Evolutionary conservation across 2,888 invertebrate genomes (phyloP), one percentile per base, ranked within the genome.

Genomic region (Amiota minor): DNA sequence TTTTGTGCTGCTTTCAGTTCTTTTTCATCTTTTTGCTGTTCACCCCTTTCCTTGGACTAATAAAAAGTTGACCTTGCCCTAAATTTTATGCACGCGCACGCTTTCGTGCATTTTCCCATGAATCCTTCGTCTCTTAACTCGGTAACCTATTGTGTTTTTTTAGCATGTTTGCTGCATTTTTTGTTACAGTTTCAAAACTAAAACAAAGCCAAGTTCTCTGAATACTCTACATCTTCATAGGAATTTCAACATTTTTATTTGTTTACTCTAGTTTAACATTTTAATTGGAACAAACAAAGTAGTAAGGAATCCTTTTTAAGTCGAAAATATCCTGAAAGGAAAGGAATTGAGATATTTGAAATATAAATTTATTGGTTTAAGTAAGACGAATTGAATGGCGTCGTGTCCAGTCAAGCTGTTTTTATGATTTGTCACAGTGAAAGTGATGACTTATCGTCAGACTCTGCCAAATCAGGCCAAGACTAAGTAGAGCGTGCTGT

Each of bases 221-320:
- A 23, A 50, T 12, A 64, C 73, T 70, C 73, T 72, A 73, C 74
- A 70, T 64, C 23, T 70, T 69, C 75, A 70, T 75, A 73, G 10
- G n/a, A 11, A 68, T 68, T 68, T 53, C 23, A 50, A 50, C 2
- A 50, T 50, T 12, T 50, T 50, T 50, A n/a, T 50, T 50, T 9
- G 12, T 50, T 50, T 50, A 50, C 53, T 50, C 53, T n/a, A 50
- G n/a, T 50, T 50, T 50, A 50, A 85, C 84, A 85, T 83, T 83
- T 83, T 83, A 83, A 86, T 83, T 83, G 83, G 86, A 78, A 73
- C 86, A 83, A 65, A 65, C 12, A 35, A 45, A 10, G 10, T 62
- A 20, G 16, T 14, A 10, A 56, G 16, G 56, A 11, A 20, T 14
- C 18, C 14, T 23, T 65, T 47, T 47, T 16, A 65, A 47, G 11